Conservation (phyloP, 2,888 invertebrate genomes). For the Ectemnius cavifrons region DNA sequence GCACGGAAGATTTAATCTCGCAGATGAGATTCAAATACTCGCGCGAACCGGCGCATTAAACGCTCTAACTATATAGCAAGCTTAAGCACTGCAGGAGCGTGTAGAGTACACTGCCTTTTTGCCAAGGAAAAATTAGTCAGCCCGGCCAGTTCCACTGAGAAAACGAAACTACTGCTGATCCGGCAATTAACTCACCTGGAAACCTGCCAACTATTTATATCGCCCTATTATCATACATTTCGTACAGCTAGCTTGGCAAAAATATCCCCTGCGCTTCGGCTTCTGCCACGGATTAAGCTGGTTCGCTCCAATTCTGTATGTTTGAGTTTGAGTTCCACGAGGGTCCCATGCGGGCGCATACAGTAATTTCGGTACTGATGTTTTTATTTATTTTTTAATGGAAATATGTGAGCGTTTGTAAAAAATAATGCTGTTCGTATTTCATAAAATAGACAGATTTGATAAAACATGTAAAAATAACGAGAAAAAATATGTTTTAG, state of each 20-base stretch:
- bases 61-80: constrained; percentile 44
- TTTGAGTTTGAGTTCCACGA: background rate
- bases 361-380: too few species aligned
- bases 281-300: too few species aligned
- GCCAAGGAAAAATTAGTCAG: constrained; percentile 58
- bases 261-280: constrained; percentile 16
- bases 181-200: constrained; percentile 62
- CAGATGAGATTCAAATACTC: constrained; percentile 53
- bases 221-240: constrained; percentile 56
- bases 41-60: constrained; percentile 45
- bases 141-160: constrained; percentile 32
- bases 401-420: too few species aligned
- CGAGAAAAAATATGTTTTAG: too few species aligned
- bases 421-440: too few species aligned
- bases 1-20: constrained; percentile 56
- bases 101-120: constrained; percentile 29
- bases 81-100: constrained; percentile 26
- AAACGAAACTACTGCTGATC: constrained; percentile 58
- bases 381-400: too few species aligned
- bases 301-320: too few species aligned
- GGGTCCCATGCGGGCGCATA: background rate
- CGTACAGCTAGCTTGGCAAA: constrained; percentile 26
- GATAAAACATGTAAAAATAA: too few species aligned
- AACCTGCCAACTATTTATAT: constrained; percentile 60
- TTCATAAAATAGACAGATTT: too few species aligned